Evolutionary conservation across 1,140 invertebrate species (phyloP).

Genomic region (Vollenhovia emeryi): DNA sequence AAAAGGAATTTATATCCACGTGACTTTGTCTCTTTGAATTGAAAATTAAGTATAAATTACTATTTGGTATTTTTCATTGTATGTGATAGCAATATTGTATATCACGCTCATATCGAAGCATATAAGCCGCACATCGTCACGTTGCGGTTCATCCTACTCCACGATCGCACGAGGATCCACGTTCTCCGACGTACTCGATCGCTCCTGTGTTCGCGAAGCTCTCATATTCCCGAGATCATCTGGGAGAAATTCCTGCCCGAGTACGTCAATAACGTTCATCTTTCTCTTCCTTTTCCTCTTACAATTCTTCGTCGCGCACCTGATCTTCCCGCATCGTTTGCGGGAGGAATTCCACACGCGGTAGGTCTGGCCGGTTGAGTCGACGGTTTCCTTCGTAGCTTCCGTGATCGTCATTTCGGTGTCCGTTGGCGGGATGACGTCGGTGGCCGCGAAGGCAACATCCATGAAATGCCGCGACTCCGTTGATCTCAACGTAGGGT

Average conservation of each 20-base stretch:
- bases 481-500: background rate
- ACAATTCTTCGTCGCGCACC: background rate
- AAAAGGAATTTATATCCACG: background rate
- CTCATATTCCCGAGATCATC: background rate
- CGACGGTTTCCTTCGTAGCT: background rate
- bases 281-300: background rate
- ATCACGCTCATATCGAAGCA: background rate
- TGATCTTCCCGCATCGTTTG: background rate
- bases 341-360: too few species aligned
- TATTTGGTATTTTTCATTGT: background rate
- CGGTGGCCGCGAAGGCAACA: background rate
- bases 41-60: background rate
- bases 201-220: background rate
- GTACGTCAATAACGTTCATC: background rate
- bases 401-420: background rate
- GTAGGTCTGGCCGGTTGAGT: background rate
- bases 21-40: background rate
- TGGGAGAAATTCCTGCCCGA: background rate
- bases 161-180: background rate
- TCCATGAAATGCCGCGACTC: background rate
- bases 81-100: background rate
- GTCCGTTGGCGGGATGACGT: background rate
- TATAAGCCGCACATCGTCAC: background rate
- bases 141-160: background rate
- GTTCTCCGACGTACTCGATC: background rate